Evolutionary conservation across 1,140 invertebrate genomes (phyloP).

Genomic region (Pseudachorutes palmiensis): DNA sequence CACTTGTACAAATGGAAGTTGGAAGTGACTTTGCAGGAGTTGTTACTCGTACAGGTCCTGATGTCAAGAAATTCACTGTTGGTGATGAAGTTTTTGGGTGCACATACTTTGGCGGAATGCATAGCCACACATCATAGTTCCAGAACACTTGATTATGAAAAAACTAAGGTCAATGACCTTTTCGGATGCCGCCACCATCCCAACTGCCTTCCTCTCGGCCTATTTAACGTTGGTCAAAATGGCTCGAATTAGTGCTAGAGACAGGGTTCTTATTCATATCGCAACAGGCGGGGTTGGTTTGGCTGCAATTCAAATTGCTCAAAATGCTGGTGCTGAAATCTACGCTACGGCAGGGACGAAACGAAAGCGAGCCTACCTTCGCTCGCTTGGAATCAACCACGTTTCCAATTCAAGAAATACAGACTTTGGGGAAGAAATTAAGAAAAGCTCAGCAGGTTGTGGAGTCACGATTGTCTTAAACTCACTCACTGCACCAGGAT

Average conservation of each 20-base stretch:
- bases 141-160: too few relatives aligned
- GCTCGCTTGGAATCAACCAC: neutral
- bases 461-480: conserved; percentile 7
- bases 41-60: too few relatives aligned
- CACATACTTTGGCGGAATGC: too few relatives aligned
- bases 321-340: conserved; percentile 39
- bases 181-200: neutral
- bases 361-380: neutral
- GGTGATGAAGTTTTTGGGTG: too few relatives aligned
- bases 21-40: too few relatives aligned
- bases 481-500: neutral
- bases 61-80: too few relatives aligned
- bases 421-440: conserved; percentile 5
- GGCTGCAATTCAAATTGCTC: conserved; percentile 52
- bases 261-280: conserved; percentile 53
- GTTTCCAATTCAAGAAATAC: neutral
- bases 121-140: too few relatives aligned
- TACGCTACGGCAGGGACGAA: conserved; percentile 6
- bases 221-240: neutral
- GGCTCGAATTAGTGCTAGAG: conserved; percentile 41
- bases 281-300: conserved; percentile 55
- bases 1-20: too few relatives aligned
- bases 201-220: neutral
- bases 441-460: neutral
- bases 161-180: neutral